phyloP scores from a whole-genome alignment of 2,888 invertebrate species.

The Philaethria dido region DNA sequence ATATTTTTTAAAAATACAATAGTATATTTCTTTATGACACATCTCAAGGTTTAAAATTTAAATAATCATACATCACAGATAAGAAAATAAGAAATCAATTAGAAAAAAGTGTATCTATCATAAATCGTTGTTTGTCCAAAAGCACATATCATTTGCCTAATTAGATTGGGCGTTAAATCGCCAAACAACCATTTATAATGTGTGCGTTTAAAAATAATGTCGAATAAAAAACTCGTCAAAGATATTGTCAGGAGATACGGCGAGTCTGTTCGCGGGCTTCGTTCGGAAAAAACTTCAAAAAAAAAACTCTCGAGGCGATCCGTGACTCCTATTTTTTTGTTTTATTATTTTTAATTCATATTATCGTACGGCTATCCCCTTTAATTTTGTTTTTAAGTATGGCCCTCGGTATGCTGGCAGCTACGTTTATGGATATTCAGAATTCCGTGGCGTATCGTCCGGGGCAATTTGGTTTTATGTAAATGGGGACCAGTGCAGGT shows the following conservation, averaged over 20 bases:
- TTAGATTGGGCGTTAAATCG: conserved; percentile 84
- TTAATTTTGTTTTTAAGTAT: conserved; percentile 84
- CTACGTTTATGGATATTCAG: conserved; percentile 81
- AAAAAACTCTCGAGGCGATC: conserved; percentile 81
- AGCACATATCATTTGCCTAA: conserved; percentile 84
- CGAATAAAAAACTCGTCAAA: conserved; percentile 82
- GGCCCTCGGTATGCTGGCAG: conserved; percentile 81
- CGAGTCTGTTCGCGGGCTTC: conserved; percentile 78
- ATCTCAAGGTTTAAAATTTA: neutral
- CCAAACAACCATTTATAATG: conserved; percentile 83
- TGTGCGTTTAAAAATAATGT: conserved; percentile 83
- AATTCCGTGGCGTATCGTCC: conserved; percentile 78
- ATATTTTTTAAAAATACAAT: too few relatives aligned
- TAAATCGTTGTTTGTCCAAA: conserved; percentile 53
- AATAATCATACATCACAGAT: conserved; percentile 39
- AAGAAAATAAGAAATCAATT: conserved; percentile 67
- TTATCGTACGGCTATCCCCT: conserved; percentile 83
- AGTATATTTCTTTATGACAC: too few relatives aligned
- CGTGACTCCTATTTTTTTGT: conserved; percentile 83
- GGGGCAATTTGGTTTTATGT: conserved; percentile 78
- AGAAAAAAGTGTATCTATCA: conserved; percentile 61
- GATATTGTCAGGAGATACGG: conserved; percentile 82
- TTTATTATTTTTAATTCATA: conserved; percentile 84
- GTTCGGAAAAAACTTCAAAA: conserved; percentile 68
- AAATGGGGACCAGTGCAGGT: conserved; percentile 64